phyloP scores from a whole-genome alignment of 2,797 vertebrate genomes.

The Chromobotia macracanthus region DNA sequence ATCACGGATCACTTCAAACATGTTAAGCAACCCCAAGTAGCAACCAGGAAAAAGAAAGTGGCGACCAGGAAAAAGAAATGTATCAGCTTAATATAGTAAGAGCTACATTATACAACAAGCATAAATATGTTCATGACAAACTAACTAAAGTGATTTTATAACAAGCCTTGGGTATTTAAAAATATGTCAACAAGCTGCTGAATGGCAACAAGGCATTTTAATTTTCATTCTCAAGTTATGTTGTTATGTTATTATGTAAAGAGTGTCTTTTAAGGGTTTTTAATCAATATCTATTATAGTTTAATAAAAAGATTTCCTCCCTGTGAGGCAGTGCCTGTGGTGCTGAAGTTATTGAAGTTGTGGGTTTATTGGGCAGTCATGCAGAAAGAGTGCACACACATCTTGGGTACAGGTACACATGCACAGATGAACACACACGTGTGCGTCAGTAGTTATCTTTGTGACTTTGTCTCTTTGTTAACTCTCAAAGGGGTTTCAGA shows the following conservation, averaged over 20 bases:
- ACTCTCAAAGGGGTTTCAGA: no score
- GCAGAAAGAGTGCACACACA: background rate
- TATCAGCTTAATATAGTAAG: background rate
- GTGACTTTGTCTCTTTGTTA: no score
- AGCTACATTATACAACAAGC: background rate
- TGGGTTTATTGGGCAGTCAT: background rate
- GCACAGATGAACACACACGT: background rate
- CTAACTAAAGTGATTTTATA: background rate
- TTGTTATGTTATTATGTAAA: background rate
- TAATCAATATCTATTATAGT: constrained; percentile 10
- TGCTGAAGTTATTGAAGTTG: background rate
- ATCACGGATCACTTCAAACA: background rate
- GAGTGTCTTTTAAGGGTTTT: background rate
- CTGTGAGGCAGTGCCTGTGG: background rate
- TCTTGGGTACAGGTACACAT: background rate
- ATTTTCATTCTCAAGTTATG: no score
- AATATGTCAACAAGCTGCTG: background rate
- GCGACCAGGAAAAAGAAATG: background rate
- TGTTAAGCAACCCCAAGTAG: background rate
- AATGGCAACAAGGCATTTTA: background rate
- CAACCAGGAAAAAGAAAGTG: background rate
- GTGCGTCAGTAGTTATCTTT: no score
- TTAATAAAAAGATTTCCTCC: constrained; percentile 8
- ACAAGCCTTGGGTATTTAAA: background rate
- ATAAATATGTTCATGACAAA: constrained; percentile 3